phyloP scores from a whole-genome alignment of 2,797 vertebrate genomes.

The Peromyscus attwateri region DNA sequence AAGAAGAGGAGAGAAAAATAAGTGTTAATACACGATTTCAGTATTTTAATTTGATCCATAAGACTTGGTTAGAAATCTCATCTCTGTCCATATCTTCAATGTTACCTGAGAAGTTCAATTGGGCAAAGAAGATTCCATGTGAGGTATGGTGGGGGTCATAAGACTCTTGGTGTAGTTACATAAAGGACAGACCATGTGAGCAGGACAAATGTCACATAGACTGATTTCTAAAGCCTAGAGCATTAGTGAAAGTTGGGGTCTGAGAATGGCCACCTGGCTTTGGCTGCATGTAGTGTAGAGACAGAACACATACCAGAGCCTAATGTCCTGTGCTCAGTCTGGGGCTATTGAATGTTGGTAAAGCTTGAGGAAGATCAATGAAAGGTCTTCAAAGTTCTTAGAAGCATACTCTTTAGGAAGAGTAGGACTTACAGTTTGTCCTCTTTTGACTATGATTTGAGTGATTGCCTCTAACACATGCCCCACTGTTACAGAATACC shows the following conservation, averaged over 20 bases:
- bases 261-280: background rate
- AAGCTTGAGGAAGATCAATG: background rate
- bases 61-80: background rate
- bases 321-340: background rate
- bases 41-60: conserved; percentile 4
- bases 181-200: background rate
- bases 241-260: background rate
- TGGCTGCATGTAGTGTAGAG: background rate
- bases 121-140: background rate
- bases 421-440: background rate
- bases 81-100: background rate
- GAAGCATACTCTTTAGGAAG: too few relatives aligned
- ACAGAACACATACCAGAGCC: too few relatives aligned
- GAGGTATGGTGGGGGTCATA: background rate
- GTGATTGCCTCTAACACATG: background rate
- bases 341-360: background rate
- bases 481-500: background rate
- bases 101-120: background rate
- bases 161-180: background rate
- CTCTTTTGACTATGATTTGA: background rate
- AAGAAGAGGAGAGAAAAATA: background rate
- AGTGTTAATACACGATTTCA: background rate
- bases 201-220: too few relatives aligned
- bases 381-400: background rate
- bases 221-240: background rate